phyloP scores from a whole-genome alignment of 2,888 invertebrate species.

The Biston stratarius region DNA sequence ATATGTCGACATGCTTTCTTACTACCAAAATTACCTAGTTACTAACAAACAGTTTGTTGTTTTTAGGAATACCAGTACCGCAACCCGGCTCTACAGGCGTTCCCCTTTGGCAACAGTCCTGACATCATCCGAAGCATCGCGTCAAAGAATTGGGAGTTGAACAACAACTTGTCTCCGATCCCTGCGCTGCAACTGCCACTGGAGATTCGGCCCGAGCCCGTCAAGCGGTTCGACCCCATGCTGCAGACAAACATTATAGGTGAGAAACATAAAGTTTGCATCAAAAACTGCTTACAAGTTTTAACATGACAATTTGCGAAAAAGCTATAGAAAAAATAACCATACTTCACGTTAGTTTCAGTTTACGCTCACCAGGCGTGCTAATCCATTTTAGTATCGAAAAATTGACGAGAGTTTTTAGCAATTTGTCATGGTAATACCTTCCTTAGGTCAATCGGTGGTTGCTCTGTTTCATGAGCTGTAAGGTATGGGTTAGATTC shows the following conservation, averaged over 20 bases:
- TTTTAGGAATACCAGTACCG: conserved; percentile 77
- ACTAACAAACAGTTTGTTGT: neutral
- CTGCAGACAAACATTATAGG: conserved; percentile 76
- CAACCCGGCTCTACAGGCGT: conserved; percentile 68
- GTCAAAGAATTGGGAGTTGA: conserved; percentile 77
- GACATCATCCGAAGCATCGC: conserved; percentile 76
- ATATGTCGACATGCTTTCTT: too few species aligned
- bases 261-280: conserved; percentile 50
- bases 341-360: too few species aligned
- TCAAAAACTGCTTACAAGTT: too few species aligned
- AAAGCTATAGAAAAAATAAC: too few species aligned
- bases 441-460: too few species aligned
- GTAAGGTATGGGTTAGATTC: too few species aligned
- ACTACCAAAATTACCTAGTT: neutral
- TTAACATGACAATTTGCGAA: too few species aligned
- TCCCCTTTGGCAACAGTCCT: conserved; percentile 75
- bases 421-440: too few species aligned
- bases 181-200: conserved; percentile 66
- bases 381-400: too few species aligned
- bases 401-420: too few species aligned
- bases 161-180: conserved; percentile 72
- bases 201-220: conserved; percentile 74
- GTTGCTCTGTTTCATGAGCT: too few species aligned
- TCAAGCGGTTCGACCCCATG: conserved; percentile 81
- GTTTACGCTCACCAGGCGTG: too few species aligned